These are phyloP conservation scores for Galeopsomyia nigrocyanea DNA, from an alignment of 2,888 invertebrate genomes.

Conservation along the genomic window DNA sequence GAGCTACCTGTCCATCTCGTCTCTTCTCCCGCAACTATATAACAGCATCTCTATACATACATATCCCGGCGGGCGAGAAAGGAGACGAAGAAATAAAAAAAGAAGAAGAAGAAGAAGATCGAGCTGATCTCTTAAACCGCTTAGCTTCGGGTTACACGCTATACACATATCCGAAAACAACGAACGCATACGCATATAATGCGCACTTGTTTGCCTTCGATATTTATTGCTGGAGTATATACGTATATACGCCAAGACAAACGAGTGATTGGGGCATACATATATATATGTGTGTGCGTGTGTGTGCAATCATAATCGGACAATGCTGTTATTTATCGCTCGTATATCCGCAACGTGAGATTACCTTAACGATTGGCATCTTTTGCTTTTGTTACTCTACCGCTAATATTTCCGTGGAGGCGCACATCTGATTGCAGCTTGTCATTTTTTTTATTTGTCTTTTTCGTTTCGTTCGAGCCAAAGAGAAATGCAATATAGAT, in stretches of 20 bases:
- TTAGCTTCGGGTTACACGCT: slow-evolving; percentile 67
- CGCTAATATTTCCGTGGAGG: background rate
- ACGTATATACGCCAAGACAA: slow-evolving; percentile 42
- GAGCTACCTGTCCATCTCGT: too few species aligned
- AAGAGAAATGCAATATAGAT: slow-evolving; percentile 8
- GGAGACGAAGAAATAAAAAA: too few species aligned
- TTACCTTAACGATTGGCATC: slow-evolving; percentile 33
- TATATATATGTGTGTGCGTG: too few species aligned
- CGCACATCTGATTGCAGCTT: too few species aligned
- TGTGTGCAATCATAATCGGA: slow-evolving; percentile 37
- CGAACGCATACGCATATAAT: slow-evolving; percentile 53
- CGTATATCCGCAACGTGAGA: slow-evolving; percentile 38
- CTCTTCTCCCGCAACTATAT: too few species aligned
- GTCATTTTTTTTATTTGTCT: too few species aligned
- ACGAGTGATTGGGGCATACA: slow-evolving; percentile 44
- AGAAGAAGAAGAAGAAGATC: too few species aligned
- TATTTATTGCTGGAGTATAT: slow-evolving; percentile 53
- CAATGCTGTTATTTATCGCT: slow-evolving; percentile 46
- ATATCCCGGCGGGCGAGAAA: too few species aligned
- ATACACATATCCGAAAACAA: slow-evolving; percentile 63
- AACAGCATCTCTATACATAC: too few species aligned
- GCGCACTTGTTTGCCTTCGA: slow-evolving; percentile 63
- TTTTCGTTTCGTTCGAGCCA: background rate
- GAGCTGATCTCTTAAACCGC: slow-evolving; percentile 67
- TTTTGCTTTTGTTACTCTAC: too few species aligned